Conservation (phyloP, 2,113 vertebrate genomes). For the Mobula birostris region DNA sequence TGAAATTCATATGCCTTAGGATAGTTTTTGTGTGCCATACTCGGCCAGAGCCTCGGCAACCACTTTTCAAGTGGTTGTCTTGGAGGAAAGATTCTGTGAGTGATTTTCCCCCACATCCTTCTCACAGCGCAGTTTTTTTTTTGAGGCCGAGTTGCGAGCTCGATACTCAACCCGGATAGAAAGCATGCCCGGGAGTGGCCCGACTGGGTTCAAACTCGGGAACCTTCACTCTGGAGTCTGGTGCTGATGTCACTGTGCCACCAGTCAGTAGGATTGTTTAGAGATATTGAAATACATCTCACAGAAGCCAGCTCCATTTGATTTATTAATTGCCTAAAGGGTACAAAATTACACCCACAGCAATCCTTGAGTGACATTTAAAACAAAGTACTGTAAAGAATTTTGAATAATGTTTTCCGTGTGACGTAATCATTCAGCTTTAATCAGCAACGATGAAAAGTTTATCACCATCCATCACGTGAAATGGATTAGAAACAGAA, state of each 20-base stretch:
- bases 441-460: background rate
- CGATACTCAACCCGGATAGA: too few relatives aligned
- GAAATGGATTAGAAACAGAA: background rate
- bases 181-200: too few relatives aligned
- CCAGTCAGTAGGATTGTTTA: background rate
- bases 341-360: background rate
- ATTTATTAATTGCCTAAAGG: conserved; percentile 1
- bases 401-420: background rate
- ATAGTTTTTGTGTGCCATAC: background rate
- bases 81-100: too few relatives aligned
- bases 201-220: too few relatives aligned
- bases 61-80: too few relatives aligned
- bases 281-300: conserved; percentile 1
- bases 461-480: background rate
- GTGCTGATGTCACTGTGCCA: too few relatives aligned
- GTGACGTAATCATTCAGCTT: background rate
- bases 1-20: background rate
- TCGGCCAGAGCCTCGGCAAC: too few relatives aligned
- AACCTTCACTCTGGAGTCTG: too few relatives aligned
- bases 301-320: background rate
- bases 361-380: background rate
- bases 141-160: too few relatives aligned
- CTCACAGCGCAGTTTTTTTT: too few relatives aligned
- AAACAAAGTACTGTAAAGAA: background rate
- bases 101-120: too few relatives aligned